A percentile compares a stretch with the other conserved stretches of the same genome.
Evolutionary conservation across 2,888 invertebrate genomes (phyloP).

Genomic region (Andrena flavipes): DNA sequence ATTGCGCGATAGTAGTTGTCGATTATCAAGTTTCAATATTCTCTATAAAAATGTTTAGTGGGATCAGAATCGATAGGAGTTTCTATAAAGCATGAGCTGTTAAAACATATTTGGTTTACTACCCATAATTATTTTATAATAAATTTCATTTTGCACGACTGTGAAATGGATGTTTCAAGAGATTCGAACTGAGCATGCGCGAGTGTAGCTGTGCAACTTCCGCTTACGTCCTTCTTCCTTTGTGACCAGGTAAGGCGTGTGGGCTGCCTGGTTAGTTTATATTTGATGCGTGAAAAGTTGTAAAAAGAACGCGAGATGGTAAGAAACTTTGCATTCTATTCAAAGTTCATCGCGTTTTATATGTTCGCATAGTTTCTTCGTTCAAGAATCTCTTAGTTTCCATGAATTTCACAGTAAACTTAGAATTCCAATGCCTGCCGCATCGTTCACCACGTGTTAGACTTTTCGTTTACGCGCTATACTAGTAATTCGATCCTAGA

Average conservation of each 20-base stretch:
- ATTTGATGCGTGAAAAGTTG: slow-evolving; percentile 75
- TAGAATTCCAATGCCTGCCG: background rate
- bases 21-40: too few relatives aligned
- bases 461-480: background rate
- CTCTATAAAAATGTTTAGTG: background rate
- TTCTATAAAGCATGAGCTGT: background rate
- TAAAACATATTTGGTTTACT: background rate
- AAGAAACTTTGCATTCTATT: slow-evolving; percentile 63
- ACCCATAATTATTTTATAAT: background rate
- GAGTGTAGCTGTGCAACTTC: slow-evolving; percentile 64
- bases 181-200: slow-evolving; percentile 63
- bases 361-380: background rate
- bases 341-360: slow-evolving; percentile 3
- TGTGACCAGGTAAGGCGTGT: slow-evolving; percentile 75
- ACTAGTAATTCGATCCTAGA: background rate
- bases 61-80: background rate
- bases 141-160: background rate
- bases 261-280: slow-evolving; percentile 75
- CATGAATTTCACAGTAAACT: slow-evolving; percentile 6
- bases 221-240: slow-evolving; percentile 78
- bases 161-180: background rate
- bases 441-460: slow-evolving; percentile 65
- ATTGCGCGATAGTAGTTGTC: background rate
- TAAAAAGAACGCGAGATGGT: slow-evolving; percentile 78
- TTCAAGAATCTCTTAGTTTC: background rate